Base-by-base conservation (phyloP, 2,888 invertebrate species). In the Hypomecis atomaria region DNA sequence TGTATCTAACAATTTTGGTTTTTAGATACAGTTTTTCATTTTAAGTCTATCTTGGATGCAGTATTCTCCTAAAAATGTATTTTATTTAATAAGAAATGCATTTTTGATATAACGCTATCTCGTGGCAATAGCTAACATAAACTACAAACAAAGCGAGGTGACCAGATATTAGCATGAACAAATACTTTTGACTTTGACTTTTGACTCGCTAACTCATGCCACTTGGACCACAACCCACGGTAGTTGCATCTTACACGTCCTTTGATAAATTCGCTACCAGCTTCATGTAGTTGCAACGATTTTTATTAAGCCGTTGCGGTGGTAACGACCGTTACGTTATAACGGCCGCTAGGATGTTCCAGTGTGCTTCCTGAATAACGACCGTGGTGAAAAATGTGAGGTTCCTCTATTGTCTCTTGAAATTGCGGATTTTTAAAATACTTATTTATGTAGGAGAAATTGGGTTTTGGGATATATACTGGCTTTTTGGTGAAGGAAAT, bases 231-330 rank as follows among this genome's bases (percentile, higher is more conserved):
- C 43, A 43, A 0, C 8, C 38, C 36, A 48, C 13, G 37, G 43
- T 48, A 65, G 69, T 71, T 63, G 69, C 65, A 69, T 69, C 56
- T 62, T 59, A 67, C 67, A 65, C 61, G 64, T 62, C 13, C 53
- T 58, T 57, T 63, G 67, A 67, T 66, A 69, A 67, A 64, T 64
- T 67, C 49, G 61, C 40, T 58, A 58, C 43, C 36, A 60, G 50
- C 65, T 66, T 66, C 63, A 65, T 67, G 48, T 62, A 62, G 61
- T 53, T 60, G 58, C 66, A 58, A 44, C 59, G 43, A 59, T 64
- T 62, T 69, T 66, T 69, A 69, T 67, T 67, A 66, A 65, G 59
- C 45, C 44, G 45, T 64, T 56, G 64, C 52, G 59, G 55, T 7
- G 13, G 52, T 55, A 54, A 54, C 48, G 44, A 36, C 59, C 58